phyloP scores from a whole-genome alignment of 2,797 vertebrate species.

The Pelodytes ibericus region DNA sequence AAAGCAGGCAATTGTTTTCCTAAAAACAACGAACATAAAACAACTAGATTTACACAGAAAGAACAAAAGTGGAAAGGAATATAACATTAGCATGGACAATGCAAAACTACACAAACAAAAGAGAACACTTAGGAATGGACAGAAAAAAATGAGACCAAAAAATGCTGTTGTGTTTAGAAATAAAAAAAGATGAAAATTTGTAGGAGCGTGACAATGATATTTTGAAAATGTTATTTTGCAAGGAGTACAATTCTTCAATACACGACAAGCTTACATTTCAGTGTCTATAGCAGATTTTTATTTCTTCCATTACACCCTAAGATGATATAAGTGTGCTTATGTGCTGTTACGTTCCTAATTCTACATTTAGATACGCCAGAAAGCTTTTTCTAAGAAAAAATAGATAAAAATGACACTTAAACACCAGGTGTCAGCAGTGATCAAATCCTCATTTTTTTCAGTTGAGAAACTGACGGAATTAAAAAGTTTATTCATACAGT shows the following conservation, averaged over 20 bases:
- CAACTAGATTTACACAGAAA: no score
- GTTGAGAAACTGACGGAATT: not conserved
- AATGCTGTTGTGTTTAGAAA: no score
- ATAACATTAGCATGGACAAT: no score
- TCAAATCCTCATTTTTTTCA: not conserved
- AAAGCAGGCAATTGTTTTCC: no score
- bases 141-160: no score
- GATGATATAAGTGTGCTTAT: not conserved
- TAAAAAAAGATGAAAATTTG: not conserved
- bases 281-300: not conserved
- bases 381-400: not conserved
- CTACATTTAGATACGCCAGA: not conserved
- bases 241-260: not conserved
- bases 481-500: not conserved
- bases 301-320: not conserved
- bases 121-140: no score
- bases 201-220: not conserved
- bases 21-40: no score
- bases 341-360: not conserved
- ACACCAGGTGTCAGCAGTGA: constrained; percentile 1
- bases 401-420: not conserved
- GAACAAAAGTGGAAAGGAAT: no score
- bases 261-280: not conserved
- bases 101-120: no score
- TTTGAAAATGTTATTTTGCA: not conserved